Conservation (phyloP, 2,113 vertebrate genomes). For the Thryonomys swinderianus region DNA sequence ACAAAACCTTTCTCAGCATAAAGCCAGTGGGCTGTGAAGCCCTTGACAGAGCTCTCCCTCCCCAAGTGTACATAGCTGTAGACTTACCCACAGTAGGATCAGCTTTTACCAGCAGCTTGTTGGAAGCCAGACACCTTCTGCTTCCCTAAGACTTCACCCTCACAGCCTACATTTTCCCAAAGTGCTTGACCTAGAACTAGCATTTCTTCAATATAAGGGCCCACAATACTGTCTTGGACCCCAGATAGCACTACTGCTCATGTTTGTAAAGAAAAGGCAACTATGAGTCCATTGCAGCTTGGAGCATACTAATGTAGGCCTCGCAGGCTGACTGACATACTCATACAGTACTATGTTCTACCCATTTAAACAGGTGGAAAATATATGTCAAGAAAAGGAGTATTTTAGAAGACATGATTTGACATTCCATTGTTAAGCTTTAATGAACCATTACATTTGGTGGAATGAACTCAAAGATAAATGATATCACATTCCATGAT, state of each 20-base stretch:
- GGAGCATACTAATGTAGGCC: neutral
- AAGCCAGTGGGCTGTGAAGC: neutral
- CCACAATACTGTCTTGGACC: neutral
- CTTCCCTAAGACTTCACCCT: neutral
- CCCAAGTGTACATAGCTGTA: neutral
- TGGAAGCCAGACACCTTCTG: neutral
- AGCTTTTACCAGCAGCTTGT: neutral
- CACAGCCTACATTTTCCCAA: neutral
- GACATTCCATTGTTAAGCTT: neutral
- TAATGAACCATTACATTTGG: constrained; percentile 22
- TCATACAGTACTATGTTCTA: neutral
- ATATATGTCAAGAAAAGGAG: neutral
- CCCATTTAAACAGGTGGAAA: neutral
- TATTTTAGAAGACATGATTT: constrained; percentile 46
- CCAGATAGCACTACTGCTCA: neutral
- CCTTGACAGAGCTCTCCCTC: neutral
- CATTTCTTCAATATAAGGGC: neutral
- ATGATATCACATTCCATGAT: neutral
- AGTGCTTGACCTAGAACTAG: neutral
- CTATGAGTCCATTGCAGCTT: neutral
- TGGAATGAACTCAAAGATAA: neutral
- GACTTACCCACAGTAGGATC: neutral
- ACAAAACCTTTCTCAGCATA: neutral
- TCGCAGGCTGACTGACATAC: neutral
- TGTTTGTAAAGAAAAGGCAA: neutral